Conservation (phyloP, 2,888 invertebrate species). For the Drosophila mercatorum region DNA sequence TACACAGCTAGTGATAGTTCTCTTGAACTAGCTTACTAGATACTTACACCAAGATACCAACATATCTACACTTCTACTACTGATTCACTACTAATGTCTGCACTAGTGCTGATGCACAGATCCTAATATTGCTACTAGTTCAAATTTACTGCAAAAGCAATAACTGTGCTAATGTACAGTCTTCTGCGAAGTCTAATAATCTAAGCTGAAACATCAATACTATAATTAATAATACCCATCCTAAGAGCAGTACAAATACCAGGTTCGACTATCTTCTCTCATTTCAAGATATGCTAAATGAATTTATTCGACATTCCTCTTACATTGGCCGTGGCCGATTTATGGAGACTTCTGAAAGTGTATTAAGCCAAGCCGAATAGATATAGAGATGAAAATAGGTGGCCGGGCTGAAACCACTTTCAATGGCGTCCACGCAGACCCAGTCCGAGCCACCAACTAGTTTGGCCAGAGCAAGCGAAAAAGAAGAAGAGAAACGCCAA, state of each 20-base stretch:
- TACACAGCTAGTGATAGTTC: too few relatives aligned
- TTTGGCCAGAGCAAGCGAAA: conserved; percentile 36
- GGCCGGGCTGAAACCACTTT: conserved; percentile 54
- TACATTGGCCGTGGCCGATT: background rate
- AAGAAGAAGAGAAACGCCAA: conserved; percentile 35
- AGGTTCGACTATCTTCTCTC: too few relatives aligned
- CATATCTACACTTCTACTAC: too few relatives aligned
- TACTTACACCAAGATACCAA: too few relatives aligned
- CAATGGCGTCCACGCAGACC: conserved; percentile 35
- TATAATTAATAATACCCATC: background rate
- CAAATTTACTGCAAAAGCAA: too few relatives aligned
- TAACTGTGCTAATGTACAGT: background rate
- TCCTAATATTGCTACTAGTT: too few relatives aligned
- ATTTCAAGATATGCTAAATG: background rate
- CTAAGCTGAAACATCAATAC: background rate
- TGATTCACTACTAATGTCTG: too few relatives aligned
- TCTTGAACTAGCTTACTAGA: too few relatives aligned
- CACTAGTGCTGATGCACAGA: too few relatives aligned
- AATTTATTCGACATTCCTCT: background rate
- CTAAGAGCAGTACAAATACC: background rate
- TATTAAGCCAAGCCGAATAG: conserved; percentile 4
- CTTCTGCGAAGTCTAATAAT: background rate
- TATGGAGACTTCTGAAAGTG: conserved; percentile 1
- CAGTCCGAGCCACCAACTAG: conserved; percentile 46
- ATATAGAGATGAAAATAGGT: background rate